Evolutionary conservation across 2,113 vertebrate species (phyloP).

Genomic region (Semnornis frantzii): DNA sequence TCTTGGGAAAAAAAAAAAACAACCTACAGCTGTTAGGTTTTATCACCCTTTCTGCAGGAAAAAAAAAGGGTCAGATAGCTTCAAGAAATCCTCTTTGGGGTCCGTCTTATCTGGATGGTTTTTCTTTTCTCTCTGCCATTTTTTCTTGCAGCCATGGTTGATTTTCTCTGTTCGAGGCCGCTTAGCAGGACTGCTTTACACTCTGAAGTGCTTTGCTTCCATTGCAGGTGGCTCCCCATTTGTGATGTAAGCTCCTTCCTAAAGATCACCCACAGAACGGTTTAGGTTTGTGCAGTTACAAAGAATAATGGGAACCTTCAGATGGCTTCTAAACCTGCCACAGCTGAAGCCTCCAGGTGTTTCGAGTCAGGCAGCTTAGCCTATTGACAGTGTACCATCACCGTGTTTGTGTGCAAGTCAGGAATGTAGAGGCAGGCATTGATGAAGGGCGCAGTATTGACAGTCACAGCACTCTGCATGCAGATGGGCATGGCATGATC

Average conservation of each 20-base stretch:
- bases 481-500: accelerated
- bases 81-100: background rate
- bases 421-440: background rate
- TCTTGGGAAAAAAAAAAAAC: background rate
- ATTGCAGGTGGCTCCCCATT: background rate
- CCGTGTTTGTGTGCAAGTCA: background rate
- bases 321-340: background rate
- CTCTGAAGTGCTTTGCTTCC: background rate
- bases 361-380: background rate
- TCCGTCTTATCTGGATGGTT: background rate
- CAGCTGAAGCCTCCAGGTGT: background rate
- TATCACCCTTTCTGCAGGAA: background rate
- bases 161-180: background rate
- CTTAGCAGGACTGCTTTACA: background rate
- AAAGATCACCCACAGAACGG: background rate
- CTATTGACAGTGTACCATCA: background rate
- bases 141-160: background rate
- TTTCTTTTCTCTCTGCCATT: background rate
- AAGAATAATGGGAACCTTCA: background rate
- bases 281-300: background rate
- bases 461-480: background rate
- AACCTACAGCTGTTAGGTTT: background rate
- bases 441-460: background rate
- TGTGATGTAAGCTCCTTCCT: background rate
- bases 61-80: background rate